Base-by-base conservation (phyloP, 2,888 invertebrate genomes). In the Zaprionus obscuricornis region DNA sequence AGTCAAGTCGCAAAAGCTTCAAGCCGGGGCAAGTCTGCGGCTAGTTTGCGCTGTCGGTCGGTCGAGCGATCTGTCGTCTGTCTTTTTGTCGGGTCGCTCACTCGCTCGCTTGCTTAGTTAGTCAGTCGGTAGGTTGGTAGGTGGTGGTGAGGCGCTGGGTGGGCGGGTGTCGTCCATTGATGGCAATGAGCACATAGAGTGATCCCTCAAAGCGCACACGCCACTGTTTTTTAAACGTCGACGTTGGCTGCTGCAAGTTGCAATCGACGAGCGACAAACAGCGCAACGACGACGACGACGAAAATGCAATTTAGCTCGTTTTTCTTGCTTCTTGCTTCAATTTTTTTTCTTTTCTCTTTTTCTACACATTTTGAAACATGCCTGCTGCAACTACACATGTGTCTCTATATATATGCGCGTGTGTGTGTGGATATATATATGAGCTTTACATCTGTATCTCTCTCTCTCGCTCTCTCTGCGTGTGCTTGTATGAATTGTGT, bases 281-380 rank as follows among this genome's bases (percentile, higher is more conserved):
- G 42, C 66, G 24, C n/a, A n/a, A 50, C 60, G 42, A 39, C 59
- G 40, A 42, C 68, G 37, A 63, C 75, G 63, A 77, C 84, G 84
- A 85, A 78, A 78, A 78, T 78, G 78, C 85, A 82, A 84, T 82
- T 84, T 86, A 74, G 85, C 82, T 86, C 68, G 86, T 86, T 86
- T 85, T 83, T 78, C 85, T 78, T 78, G 76, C 76, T 81, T 73
- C 76, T 77, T 77, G 79, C 79, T 68, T 83, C 76, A 68, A 83
- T 73, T 64, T 82, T 55, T 43, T 62, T 42, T 34, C 24, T 50
- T 7, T 40, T 55, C 62, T 54, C 50, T 59, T 56, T 57, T 37
- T 50, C 42, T 59, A 52, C 72, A 59, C 56, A 46, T 74, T 73
- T 73, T 73, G 71, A 69, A 70, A 69, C 69, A 69, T 55, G 70